A percentile compares a stretch with the other conserved stretches of the same genome.
phyloP scores from a whole-genome alignment of 2,113 vertebrate genomes.

The Mastomys natalensis region DNA sequence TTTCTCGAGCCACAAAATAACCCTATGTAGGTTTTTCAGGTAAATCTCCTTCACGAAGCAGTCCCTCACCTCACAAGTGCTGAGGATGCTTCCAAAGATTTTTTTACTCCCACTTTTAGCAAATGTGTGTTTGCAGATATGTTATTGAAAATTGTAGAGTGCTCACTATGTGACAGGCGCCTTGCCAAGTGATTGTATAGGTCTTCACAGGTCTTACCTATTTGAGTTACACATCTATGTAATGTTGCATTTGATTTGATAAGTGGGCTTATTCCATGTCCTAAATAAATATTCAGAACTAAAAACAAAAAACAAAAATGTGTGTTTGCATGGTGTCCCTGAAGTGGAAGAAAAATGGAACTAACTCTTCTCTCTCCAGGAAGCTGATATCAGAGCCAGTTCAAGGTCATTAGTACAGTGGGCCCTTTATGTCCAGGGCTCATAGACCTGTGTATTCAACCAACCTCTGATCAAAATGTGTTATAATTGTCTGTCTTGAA shows the following conservation, averaged over 20 bases:
- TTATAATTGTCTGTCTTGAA: neutral
- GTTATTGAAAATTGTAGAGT: no score
- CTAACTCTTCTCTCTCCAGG: neutral
- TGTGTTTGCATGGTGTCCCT: rapidly evolving
- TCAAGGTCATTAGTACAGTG: neutral
- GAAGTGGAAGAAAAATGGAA: neutral
- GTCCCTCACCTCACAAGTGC: rapidly evolving
- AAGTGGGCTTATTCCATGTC: neutral
- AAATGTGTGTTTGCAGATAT: no score
- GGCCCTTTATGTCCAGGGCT: no score
- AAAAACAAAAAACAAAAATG: no score
- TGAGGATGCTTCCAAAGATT: neutral
- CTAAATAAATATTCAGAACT: neutral
- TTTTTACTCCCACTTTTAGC: neutral
- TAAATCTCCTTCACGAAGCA: neutral
- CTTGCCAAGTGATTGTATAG: conserved; percentile 35
- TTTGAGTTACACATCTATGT: conserved; percentile 14
- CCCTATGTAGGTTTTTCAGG: neutral
- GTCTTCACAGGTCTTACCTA: neutral
- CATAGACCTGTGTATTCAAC: neutral
- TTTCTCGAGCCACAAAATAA: neutral
- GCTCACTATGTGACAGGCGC: neutral
- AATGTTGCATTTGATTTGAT: conserved; percentile 24
- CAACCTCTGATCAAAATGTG: neutral
- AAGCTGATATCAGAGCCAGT: neutral